A percentile compares a stretch with the other conserved stretches of the same genome.
Evolutionary conservation across 2,888 invertebrate species (phyloP).

Genomic region (Vanessa cardui): DNA sequence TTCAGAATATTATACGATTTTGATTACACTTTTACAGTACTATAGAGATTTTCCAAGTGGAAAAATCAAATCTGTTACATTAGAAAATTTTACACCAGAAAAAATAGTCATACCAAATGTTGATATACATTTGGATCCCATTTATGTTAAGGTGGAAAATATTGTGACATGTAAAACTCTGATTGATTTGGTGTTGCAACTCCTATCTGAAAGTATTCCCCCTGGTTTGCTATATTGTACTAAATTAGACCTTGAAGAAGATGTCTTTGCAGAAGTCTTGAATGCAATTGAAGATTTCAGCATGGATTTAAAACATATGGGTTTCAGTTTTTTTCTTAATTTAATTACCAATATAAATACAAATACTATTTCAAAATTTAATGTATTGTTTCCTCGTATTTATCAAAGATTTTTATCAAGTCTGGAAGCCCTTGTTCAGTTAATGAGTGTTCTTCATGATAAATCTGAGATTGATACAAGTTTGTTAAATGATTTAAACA

Average conservation of each 20-base stretch:
- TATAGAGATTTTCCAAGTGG: slow-evolving; percentile 55
- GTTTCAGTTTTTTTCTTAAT: slow-evolving; percentile 63
- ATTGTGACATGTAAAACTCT: slow-evolving; percentile 61
- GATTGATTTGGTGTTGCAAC: slow-evolving; percentile 61
- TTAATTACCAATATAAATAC: slow-evolving; percentile 61
- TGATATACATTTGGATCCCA: slow-evolving; percentile 68
- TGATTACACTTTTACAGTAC: slow-evolving; percentile 70
- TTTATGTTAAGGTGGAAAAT: slow-evolving; percentile 65
- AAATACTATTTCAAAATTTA: slow-evolving; percentile 54
- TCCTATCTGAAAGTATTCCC: slow-evolving; percentile 67
- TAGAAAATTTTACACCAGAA: slow-evolving; percentile 75
- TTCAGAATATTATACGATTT: slow-evolving; percentile 72
- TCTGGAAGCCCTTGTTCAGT: slow-evolving; percentile 58
- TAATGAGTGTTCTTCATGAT: slow-evolving; percentile 58
- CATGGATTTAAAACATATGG: slow-evolving; percentile 63
- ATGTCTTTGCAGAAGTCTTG: slow-evolving; percentile 54
- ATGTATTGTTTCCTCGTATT: slow-evolving; percentile 52
- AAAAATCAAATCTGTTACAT: slow-evolving; percentile 44
- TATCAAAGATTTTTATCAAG: slow-evolving; percentile 53
- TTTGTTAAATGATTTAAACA: slow-evolving; percentile 56
- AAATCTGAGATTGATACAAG: slow-evolving; percentile 59
- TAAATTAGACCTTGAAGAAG: slow-evolving; percentile 45
- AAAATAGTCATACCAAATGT: slow-evolving; percentile 63
- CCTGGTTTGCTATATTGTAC: slow-evolving; percentile 57
- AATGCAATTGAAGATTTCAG: slow-evolving; percentile 64